Conservation (phyloP, 2,888 invertebrate species). For the Bibio marci region DNA sequence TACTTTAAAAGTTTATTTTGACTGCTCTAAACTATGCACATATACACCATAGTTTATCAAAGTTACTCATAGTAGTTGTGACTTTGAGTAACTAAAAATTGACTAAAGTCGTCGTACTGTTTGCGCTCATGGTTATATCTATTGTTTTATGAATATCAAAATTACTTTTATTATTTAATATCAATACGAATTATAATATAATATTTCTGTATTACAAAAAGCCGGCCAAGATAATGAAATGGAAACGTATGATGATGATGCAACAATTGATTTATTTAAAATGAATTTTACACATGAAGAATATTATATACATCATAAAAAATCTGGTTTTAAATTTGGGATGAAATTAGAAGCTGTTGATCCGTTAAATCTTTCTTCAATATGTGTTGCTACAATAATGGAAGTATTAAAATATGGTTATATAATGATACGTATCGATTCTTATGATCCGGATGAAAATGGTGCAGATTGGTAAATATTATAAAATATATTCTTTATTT, state of each 20-base stretch:
- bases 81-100: too few species aligned
- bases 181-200: too few species aligned
- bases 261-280: slow-evolving; percentile 63
- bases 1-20: too few species aligned
- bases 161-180: too few species aligned
- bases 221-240: slow-evolving; percentile 29
- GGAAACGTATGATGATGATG: slow-evolving; percentile 51
- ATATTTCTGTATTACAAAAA: too few species aligned
- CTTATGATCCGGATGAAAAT: slow-evolving; percentile 67
- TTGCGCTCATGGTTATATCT: too few species aligned
- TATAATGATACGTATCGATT: slow-evolving; percentile 93
- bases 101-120: too few species aligned
- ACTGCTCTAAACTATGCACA: too few species aligned
- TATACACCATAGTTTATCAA: too few species aligned
- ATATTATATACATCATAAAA: slow-evolving; percentile 31
- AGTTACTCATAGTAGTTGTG: too few species aligned
- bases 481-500: too few species aligned
- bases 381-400: slow-evolving; percentile 92
- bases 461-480: slow-evolving; percentile 65
- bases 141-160: too few species aligned
- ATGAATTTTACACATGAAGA: slow-evolving; percentile 39
- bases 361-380: slow-evolving; percentile 83
- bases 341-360: slow-evolving; percentile 97
- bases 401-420: slow-evolving; percentile 83
- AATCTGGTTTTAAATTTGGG: slow-evolving; percentile 53